These are phyloP conservation scores for Herminia tarsipennalis DNA, from an alignment of 2,888 invertebrate genomes.

Conservation along the genomic window DNA sequence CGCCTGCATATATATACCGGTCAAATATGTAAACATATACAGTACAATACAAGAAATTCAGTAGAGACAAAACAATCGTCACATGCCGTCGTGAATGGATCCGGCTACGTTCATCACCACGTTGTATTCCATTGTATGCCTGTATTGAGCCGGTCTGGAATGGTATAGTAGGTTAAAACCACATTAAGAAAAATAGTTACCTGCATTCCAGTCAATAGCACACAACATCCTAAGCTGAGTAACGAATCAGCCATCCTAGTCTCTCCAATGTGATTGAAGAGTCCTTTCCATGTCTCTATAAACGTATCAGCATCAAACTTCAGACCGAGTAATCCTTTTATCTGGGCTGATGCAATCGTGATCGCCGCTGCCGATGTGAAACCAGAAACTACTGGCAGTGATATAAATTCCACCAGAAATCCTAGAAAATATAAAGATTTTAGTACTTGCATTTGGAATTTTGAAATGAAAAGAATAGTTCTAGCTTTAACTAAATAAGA, in stretches of 20 bases:
- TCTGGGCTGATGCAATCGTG: constrained; percentile 90
- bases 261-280: constrained; percentile 82
- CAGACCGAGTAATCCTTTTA: constrained; percentile 88
- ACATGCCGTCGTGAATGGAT: too few species aligned
- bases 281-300: constrained; percentile 84
- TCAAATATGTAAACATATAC: too few species aligned
- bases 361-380: constrained; percentile 92
- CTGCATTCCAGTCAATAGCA: constrained; percentile 86
- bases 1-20: too few species aligned
- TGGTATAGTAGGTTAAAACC: too few species aligned
- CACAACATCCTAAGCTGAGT: constrained; percentile 87
- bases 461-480: not conserved
- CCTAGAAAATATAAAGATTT: constrained; percentile 81
- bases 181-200: constrained; percentile 65
- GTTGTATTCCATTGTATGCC: too few species aligned
- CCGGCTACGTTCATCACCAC: too few species aligned
- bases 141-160: too few species aligned
- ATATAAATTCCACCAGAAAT: constrained; percentile 90
- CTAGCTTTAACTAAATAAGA: too few species aligned
- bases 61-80: too few species aligned
- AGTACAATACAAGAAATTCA: too few species aligned
- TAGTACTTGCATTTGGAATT: too few species aligned
- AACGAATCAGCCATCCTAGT: constrained; percentile 86
- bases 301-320: constrained; percentile 87
- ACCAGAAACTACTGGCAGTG: constrained; percentile 90